Conservation (phyloP, 1,140 invertebrate species). For the Campoletis sonorensis region DNA sequence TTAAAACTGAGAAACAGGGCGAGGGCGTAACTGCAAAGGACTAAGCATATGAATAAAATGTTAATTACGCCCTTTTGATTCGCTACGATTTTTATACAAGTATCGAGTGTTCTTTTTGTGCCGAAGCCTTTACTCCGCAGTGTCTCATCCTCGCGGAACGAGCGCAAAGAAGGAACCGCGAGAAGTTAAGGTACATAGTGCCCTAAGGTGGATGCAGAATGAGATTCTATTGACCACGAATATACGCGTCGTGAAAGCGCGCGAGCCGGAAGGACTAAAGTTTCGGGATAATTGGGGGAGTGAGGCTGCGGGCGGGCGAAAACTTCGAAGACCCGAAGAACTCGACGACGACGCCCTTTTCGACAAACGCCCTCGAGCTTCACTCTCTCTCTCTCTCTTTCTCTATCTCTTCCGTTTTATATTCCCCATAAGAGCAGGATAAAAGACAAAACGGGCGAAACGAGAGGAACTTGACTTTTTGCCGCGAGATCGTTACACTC, state of each 20-base stretch:
- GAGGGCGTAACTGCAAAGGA: too few relatives aligned
- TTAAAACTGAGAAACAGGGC: too few relatives aligned
- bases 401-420: too few relatives aligned
- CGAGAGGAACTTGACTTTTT: conserved; percentile 42
- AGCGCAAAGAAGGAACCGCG: not conserved
- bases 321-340: conserved; percentile 49
- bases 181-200: not conserved
- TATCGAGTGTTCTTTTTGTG: not conserved
- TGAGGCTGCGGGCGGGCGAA: conserved; percentile 55
- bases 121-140: not conserved
- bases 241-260: not conserved
- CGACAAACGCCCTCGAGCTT: conserved; percentile 27
- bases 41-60: too few relatives aligned
- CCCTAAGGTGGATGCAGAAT: not conserved
- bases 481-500: conserved; percentile 43
- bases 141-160: not conserved
- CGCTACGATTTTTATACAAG: not conserved
- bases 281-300: conserved; percentile 64
- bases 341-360: conserved; percentile 39
- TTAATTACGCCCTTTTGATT: too few relatives aligned
- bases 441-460: not conserved
- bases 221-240: conserved; percentile 37
- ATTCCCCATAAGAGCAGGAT: not conserved
- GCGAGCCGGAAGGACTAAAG: conserved; percentile 55
- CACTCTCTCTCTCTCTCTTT: not conserved